A percentile compares a stretch with the other conserved stretches of the same genome.
Conservation (phyloP, 1,140 invertebrate genomes). For the Pteromalus puparum region DNA sequence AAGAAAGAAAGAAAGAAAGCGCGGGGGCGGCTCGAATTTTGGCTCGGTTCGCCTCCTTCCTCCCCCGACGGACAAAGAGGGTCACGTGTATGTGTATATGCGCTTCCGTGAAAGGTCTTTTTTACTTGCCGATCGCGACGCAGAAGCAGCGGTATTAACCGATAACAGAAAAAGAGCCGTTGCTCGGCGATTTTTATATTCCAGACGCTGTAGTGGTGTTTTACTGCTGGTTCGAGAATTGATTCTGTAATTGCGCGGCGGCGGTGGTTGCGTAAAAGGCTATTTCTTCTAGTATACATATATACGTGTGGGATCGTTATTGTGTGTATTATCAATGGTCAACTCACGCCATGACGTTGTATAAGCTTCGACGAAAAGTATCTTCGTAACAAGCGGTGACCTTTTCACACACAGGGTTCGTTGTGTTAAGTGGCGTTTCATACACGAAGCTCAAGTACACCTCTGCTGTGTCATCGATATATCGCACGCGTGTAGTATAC, state of each 20-base stretch:
- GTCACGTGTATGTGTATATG: background rate
- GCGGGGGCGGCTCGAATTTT: background rate
- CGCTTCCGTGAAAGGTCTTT: constrained; percentile 31
- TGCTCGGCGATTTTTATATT: background rate
- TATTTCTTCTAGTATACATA: too few species aligned
- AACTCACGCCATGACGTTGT: background rate
- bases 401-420: too few species aligned
- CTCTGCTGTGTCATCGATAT: too few species aligned
- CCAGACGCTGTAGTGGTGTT: background rate
- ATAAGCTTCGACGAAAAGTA: background rate
- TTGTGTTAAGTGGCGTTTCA: too few species aligned
- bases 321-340: too few species aligned
- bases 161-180: constrained; percentile 24
- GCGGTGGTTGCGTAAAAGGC: background rate
- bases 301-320: too few species aligned
- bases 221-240: background rate
- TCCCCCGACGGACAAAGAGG: constrained; percentile 26
- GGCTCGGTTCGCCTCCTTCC: background rate
- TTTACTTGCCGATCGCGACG: background rate
- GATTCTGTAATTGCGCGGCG: too few species aligned
- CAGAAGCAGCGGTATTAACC: too few species aligned
- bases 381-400: too few species aligned
- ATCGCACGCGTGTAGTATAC: too few species aligned
- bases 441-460: too few species aligned
- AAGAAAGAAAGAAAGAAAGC: background rate